A percentile compares a stretch with the other conserved stretches of the same genome.
Evolutionary conservation across 2,797 vertebrate genomes (phyloP).

Genomic region (Channallabes apus): DNA sequence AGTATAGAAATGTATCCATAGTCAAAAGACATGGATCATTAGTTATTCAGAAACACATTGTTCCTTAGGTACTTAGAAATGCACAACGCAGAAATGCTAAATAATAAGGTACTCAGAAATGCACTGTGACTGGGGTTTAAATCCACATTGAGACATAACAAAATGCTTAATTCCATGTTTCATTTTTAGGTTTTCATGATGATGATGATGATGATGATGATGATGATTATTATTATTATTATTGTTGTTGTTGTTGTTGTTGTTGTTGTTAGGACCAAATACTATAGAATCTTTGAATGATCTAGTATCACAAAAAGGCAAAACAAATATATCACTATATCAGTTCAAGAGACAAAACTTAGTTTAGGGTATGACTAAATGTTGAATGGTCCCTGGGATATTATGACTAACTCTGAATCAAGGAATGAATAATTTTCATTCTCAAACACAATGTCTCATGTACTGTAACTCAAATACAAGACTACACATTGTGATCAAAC

Average conservation of each 20-base stretch:
- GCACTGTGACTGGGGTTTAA: too few relatives aligned
- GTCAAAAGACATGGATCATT: not conserved
- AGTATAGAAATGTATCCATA: not conserved
- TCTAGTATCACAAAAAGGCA: not conserved
- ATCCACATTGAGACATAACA: too few relatives aligned
- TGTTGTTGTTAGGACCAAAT: not conserved
- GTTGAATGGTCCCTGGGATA: not conserved
- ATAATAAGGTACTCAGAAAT: too few relatives aligned
- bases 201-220: too few relatives aligned
- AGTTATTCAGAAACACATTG: too few relatives aligned
- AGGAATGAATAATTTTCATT: not conserved
- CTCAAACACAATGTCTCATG: not conserved
- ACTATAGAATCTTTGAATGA: not conserved
- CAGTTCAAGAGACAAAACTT: not conserved
- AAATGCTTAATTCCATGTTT: not conserved
- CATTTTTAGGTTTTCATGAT: not conserved
- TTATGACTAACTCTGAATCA: not conserved
- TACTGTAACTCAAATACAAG: not conserved
- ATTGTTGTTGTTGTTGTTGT: not conserved
- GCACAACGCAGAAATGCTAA: too few relatives aligned
- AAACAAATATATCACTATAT: not conserved
- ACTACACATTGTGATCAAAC: not conserved
- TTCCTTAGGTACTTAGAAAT: too few relatives aligned
- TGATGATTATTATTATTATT: too few relatives aligned
- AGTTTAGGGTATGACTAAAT: not conserved